Conservation (phyloP, 2,888 invertebrate species). For the Lasioglossum vierecki region DNA sequence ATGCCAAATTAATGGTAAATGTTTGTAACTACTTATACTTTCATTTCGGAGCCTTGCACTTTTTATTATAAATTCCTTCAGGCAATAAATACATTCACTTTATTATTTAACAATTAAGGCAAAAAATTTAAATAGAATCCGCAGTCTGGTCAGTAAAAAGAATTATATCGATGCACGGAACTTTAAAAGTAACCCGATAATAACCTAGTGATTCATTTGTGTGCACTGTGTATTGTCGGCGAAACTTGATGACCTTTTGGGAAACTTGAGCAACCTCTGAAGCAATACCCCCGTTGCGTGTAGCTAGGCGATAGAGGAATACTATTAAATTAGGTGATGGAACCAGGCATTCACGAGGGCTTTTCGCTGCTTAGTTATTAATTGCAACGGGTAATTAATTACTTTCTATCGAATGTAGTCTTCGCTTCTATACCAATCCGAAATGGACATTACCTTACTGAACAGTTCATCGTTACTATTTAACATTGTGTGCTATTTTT, state of each 20-base stretch:
- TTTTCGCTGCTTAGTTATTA: not conserved
- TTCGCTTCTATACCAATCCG: not conserved
- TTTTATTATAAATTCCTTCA: not conserved
- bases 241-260: constrained; percentile 3
- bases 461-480: not conserved
- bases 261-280: constrained; percentile 8
- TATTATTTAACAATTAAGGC: not conserved
- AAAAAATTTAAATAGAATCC: not conserved
- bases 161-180: not conserved
- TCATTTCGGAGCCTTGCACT: not conserved
- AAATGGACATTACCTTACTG: not conserved
- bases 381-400: not conserved
- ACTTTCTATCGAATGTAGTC: not conserved
- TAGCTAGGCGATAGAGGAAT: not conserved
- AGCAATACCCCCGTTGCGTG: not conserved
- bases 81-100: not conserved
- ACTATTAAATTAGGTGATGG: constrained; percentile 12
- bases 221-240: not conserved
- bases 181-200: not conserved
- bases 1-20: not conserved
- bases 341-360: not conserved
- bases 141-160: no score
- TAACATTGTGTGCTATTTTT: not conserved
- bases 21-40: not conserved
- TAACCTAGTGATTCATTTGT: not conserved